These are phyloP conservation scores for Xenops minutus DNA, from an alignment of 2,797 vertebrate species.

Conservation along the genomic window DNA sequence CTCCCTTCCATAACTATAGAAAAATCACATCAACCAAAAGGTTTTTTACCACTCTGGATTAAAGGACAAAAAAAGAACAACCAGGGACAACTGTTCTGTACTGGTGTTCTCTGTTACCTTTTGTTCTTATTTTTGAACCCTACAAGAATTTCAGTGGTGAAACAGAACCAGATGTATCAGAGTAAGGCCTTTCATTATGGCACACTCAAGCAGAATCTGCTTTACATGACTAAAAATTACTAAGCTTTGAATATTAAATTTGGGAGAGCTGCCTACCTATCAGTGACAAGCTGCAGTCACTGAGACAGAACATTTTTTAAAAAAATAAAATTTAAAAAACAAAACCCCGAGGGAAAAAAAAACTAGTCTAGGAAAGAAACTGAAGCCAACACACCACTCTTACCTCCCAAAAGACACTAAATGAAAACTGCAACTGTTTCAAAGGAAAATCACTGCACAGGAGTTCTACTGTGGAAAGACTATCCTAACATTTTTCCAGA, in stretches of 20 bases:
- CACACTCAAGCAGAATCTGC: neutral
- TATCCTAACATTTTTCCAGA: neutral
- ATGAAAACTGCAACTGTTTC: neutral
- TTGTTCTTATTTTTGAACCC: slow-evolving; percentile 3
- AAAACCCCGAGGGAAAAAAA: neutral
- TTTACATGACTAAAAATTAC: neutral
- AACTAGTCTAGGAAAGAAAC: neutral
- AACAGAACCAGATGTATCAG: slow-evolving; percentile 21
- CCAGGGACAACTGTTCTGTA: neutral
- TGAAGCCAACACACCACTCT: neutral
- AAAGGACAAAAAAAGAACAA: neutral
- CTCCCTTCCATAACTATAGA: neutral
- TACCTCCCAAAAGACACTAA: neutral
- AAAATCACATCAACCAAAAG: neutral
- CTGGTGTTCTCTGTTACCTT: neutral
- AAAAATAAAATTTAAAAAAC: neutral
- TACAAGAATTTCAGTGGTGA: neutral
- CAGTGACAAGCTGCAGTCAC: neutral
- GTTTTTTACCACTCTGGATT: neutral
- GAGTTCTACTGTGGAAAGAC: neutral
- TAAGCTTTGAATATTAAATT: neutral
- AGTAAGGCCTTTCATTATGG: neutral
- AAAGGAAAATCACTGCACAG: neutral
- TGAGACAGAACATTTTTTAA: neutral
- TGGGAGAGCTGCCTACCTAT: slow-evolving; percentile 1